These are phyloP conservation scores for Lysandra coridon DNA, from an alignment of 2,888 invertebrate species.

Conservation along the genomic window DNA sequence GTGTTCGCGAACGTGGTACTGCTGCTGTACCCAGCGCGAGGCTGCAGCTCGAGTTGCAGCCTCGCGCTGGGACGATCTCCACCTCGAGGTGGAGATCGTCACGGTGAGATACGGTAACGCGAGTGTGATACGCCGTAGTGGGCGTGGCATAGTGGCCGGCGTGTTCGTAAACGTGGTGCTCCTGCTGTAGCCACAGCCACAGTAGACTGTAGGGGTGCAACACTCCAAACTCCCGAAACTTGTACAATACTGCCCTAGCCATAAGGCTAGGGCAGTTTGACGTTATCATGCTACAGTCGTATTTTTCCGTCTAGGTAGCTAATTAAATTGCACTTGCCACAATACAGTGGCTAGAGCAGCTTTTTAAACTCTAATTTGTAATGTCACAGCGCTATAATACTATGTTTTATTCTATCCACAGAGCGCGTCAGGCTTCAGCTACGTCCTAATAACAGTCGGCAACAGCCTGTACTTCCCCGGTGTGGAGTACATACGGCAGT, in stretches of 20 bases:
- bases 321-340: too few species aligned
- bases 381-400: too few species aligned
- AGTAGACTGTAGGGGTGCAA: too few species aligned
- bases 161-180: conserved; percentile 89
- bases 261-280: too few species aligned
- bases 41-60: conserved; percentile 87
- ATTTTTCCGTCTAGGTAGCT: too few species aligned
- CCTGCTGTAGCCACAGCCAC: conserved; percentile 82
- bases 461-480: conserved; percentile 92
- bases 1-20: conserved; percentile 89
- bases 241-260: too few species aligned
- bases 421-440: conserved; percentile 85
- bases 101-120: conserved; percentile 69
- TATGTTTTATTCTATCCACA: conserved; percentile 53
- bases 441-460: conserved; percentile 88
- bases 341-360: too few species aligned
- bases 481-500: conserved; percentile 89
- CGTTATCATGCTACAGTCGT: too few species aligned
- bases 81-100: conserved; percentile 85
- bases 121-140: background rate
- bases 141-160: conserved; percentile 83
- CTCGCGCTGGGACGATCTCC: too few species aligned
- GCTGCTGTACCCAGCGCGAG: conserved; percentile 90
- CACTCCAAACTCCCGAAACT: too few species aligned
- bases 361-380: too few species aligned